phyloP scores from a whole-genome alignment of 1,140 invertebrate genomes.

The Globodera ellingtonae region DNA sequence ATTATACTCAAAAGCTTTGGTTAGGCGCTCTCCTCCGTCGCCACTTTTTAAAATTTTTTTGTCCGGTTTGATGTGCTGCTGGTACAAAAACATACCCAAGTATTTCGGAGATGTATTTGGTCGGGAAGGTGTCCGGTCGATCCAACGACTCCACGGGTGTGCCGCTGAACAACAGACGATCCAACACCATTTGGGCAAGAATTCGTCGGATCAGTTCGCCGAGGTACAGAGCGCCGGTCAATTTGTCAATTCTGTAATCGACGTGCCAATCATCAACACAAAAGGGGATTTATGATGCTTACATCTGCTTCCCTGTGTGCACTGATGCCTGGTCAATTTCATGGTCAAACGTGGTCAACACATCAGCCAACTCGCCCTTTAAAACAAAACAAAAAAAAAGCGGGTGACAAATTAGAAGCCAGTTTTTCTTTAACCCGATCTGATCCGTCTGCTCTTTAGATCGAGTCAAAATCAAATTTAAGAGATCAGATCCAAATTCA shows the following conservation, averaged over 20 bases:
- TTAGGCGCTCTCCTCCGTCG: no score
- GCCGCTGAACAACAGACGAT: conserved; percentile 58
- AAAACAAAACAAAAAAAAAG: not conserved
- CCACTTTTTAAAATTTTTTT: not conserved
- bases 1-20: no score
- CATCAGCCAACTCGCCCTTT: conserved; percentile 56
- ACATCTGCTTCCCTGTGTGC: conserved; percentile 63
- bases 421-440: not conserved
- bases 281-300: conserved; percentile 6
- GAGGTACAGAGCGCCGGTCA: conserved; percentile 63
- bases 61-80: conserved; percentile 28
- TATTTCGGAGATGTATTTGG: conserved; percentile 65
- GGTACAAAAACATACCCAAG: conserved; percentile 43
- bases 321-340: conserved; percentile 62
- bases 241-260: conserved; percentile 60
- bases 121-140: conserved; percentile 57
- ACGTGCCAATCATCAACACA: conserved; percentile 13
- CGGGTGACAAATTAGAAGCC: not conserved
- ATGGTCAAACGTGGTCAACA: conserved; percentile 60
- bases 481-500: no score
- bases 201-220: conserved; percentile 62
- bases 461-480: no score
- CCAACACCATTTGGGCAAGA: conserved; percentile 57
- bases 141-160: conserved; percentile 56
- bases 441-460: no score